Evolutionary conservation across 1,140 invertebrate genomes (phyloP), one percentile per base, ranked within the genome.

Genomic region (Diorhabda elongata): DNA sequence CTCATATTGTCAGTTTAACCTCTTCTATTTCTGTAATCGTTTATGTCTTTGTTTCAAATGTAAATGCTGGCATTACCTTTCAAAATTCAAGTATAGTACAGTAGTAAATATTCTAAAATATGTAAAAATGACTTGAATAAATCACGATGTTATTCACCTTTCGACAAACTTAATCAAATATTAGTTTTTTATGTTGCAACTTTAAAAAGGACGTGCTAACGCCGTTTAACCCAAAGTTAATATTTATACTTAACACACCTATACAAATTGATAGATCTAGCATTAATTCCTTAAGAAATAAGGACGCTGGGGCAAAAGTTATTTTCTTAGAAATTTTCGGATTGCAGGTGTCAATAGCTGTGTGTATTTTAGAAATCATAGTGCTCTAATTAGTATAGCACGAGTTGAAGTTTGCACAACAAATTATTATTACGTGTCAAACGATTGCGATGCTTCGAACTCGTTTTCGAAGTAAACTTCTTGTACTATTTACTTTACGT

Each of bases 351-450:
- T 69, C 68, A 63, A 63, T 67, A 56, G 56, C 60, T 70, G 65
- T 70, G 69, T 70, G 60, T 52, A 52, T 63, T 67, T 63, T 70
- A 70, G 64, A 57, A 70, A 70, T 70, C 67, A 70, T 64, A 62
- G 4, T 43, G 59, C 9, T 44, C 69, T 62, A 70, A 70, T 70
- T 70, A 70, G 65, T 44, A 56, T 47, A 45, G 64, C 69, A 70
- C 64, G 69, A 62, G 69, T 64, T 61, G 61, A 66, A 66, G 65
- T 69, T 69, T 69, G 64, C 61, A 26, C 42, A 58, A 42, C 58
- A 62, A 69, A 69, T 69, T 66, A 69, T 64, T 52, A 70, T 57
- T 65, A 67, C 64, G 69, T 70, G 69, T 70, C 64, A 60, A 60
- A 70, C 63, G 45, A 52, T 52, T 52, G 47, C 47, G 47, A 52